Evolutionary conservation across 2,888 invertebrate genomes (phyloP), one percentile per base, ranked within the genome.

Genomic region (Meteorus colon): DNA sequence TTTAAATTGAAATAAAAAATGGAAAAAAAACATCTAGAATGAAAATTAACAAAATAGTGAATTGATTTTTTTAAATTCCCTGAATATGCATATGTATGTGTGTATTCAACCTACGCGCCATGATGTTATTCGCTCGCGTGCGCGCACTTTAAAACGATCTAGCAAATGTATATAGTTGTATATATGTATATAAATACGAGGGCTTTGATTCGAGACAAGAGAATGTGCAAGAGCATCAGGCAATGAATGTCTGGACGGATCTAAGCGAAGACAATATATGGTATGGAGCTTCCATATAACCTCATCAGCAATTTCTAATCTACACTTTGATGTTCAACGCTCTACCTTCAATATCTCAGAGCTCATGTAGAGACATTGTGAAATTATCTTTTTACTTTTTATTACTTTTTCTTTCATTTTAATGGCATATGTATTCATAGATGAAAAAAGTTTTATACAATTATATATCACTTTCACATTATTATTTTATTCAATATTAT

Each of bases 261-360:
- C 10, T n/a, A 55, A 55, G 24, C 10, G 55, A 55, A 55, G 55
- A 8, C 19, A 55, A 55, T 55, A 19, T 55, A 55, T 19, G 37
- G 19, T 12, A 37, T 37, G n/a, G n/a, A 37, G 65, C 16, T n/a
- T 41, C 16, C 37, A 37, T 65, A 65, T 65, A 63, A 48, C 62
- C 72, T 72, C 72, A 72, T 72, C 72, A 72, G 45, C 31, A 72
- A 29, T 72, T 72, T 72, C 72, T 72, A 63, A 72, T 72, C 48
- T 72, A 19, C 19, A 48, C 72, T 63, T 29, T 66, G 19, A 68
- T 68, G 51, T n/a, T 68, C 24, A 51, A 12, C 5, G 5, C 24
- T 19, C 24, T 70, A 14, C 19, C 31, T 37, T 24, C 60, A n/a
- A 34, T 62, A 71, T 60, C 6, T 55, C 19, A 5, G 6, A 55